These are phyloP conservation scores for Hesperophylax magnus DNA, from an alignment of 1,140 invertebrate species.

Conservation along the genomic window DNA sequence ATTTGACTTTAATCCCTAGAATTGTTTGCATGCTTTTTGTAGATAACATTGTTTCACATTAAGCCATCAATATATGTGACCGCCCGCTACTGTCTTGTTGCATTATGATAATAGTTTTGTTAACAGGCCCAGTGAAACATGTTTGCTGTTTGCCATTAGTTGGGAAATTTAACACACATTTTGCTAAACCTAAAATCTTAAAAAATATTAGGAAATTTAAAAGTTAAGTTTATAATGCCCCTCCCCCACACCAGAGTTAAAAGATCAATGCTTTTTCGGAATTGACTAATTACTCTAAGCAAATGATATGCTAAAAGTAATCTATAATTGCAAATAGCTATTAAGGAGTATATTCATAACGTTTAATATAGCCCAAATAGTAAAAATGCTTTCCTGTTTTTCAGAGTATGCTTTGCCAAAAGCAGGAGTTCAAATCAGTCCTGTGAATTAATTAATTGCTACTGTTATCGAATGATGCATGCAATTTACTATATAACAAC, in stretches of 20 bases:
- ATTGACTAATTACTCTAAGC: slow-evolving; percentile 47
- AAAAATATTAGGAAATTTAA: no score
- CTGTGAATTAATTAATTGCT: not conserved
- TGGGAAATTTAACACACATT: no score
- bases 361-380: slow-evolving; percentile 34
- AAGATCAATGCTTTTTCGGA: slow-evolving; percentile 48
- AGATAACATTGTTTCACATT: no score
- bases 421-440: not conserved
- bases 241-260: slow-evolving; percentile 22
- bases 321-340: not conserved
- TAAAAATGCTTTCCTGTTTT: slow-evolving; percentile 9
- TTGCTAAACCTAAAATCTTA: no score
- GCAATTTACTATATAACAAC: no score
- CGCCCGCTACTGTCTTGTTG: no score
- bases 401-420: slow-evolving; percentile 33
- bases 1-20: no score
- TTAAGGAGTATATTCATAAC: slow-evolving; percentile 29
- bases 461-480: not conserved
- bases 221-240: not conserved
- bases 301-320: slow-evolving; percentile 33
- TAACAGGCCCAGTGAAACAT: no score
- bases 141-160: no score
- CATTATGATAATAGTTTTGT: no score
- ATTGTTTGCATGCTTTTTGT: no score
- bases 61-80: no score